Evolutionary conservation across 2,113 vertebrate species (phyloP).

Genomic region (Megaceryle maxima): DNA sequence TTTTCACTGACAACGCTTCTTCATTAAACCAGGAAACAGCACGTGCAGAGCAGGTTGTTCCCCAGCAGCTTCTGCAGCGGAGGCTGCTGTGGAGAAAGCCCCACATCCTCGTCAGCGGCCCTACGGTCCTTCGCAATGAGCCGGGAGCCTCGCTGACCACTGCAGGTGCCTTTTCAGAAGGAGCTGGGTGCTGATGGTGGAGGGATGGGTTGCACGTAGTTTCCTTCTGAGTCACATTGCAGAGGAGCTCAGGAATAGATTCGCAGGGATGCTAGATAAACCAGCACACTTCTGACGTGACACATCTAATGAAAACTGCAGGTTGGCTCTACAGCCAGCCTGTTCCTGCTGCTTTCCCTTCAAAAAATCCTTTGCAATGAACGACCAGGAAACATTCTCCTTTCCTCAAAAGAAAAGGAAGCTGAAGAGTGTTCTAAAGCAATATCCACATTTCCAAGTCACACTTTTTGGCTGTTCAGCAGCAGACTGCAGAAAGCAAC

Average conservation of each 20-base stretch:
- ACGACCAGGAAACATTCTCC: background rate
- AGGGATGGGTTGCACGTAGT: background rate
- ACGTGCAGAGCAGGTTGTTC: background rate
- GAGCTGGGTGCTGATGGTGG: background rate
- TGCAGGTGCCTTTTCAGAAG: background rate
- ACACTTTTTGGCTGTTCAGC: background rate
- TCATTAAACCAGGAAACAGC: background rate
- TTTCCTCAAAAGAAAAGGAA: background rate
- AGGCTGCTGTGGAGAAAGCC: background rate
- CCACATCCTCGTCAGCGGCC: background rate
- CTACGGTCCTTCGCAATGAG: fast-evolving
- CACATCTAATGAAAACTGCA: background rate
- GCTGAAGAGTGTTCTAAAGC: background rate
- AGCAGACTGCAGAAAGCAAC: background rate
- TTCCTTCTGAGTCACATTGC: background rate
- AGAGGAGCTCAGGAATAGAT: background rate
- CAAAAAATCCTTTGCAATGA: background rate
- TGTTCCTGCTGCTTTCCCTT: background rate
- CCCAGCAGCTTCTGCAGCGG: background rate
- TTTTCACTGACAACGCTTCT: background rate
- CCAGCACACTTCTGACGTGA: background rate
- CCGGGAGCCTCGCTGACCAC: fast-evolving
- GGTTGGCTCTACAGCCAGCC: background rate
- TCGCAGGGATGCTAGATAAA: background rate
- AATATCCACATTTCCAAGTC: background rate